Evolutionary conservation across 2,888 invertebrate species (phyloP).

Genomic region (Brachylomia viminalis): DNA sequence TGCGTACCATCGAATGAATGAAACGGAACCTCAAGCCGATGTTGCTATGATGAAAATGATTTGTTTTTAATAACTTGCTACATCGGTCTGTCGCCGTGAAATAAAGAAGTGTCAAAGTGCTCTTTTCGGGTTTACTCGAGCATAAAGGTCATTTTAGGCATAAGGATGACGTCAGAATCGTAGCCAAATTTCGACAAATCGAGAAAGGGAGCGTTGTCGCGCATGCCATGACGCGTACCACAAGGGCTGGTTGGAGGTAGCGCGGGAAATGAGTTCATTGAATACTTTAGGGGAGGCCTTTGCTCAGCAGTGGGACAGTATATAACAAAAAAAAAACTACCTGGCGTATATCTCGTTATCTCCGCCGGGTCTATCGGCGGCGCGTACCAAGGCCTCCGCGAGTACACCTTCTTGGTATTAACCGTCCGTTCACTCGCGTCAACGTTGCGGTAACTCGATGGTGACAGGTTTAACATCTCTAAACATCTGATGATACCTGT

Average conservation of each 20-base stretch:
- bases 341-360: slow-evolving; percentile 73
- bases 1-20: too few relatives aligned
- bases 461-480: slow-evolving; percentile 89
- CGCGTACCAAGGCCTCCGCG: slow-evolving; percentile 86
- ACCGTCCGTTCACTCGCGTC: slow-evolving; percentile 81
- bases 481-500: slow-evolving; percentile 87
- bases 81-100: too few relatives aligned
- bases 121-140: too few relatives aligned
- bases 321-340: slow-evolving; percentile 57
- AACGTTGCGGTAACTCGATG: slow-evolving; percentile 82
- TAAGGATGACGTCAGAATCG: too few relatives aligned
- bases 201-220: too few relatives aligned
- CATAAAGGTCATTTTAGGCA: too few relatives aligned
- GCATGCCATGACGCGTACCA: neutral
- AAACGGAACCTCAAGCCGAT: too few relatives aligned
- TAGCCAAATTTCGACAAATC: too few relatives aligned
- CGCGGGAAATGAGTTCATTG: neutral
- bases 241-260: neutral
- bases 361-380: slow-evolving; percentile 80
- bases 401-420: slow-evolving; percentile 85
- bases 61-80: too few relatives aligned
- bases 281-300: neutral
- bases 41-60: too few relatives aligned
- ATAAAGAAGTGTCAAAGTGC: too few relatives aligned
- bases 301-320: neutral